A percentile compares a stretch with the other conserved stretches of the same genome.
Conservation (phyloP, 2,113 vertebrate genomes). For the Furnarius figulus region DNA sequence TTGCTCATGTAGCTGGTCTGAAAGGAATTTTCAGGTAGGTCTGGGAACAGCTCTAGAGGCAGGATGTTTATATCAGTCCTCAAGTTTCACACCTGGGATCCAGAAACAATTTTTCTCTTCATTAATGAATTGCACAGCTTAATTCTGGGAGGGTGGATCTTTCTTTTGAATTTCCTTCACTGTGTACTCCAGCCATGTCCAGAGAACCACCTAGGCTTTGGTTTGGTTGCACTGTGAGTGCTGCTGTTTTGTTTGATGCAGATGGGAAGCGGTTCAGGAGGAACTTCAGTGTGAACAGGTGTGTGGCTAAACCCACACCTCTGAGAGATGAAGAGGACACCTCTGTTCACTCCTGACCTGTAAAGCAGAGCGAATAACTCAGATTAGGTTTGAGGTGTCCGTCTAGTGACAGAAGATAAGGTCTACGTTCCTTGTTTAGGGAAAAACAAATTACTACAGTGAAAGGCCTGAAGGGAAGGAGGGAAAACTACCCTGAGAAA, state of each 20-base stretch:
- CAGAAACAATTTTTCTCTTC: neutral
- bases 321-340: neutral
- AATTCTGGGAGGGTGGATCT: neutral
- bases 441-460: neutral
- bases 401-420: conserved; percentile 6
- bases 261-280: neutral
- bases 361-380: neutral
- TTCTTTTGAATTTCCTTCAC: neutral
- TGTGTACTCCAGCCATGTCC: neutral
- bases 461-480: conserved; percentile 48
- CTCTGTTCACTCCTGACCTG: neutral
- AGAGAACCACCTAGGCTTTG: neutral
- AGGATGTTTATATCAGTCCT: neutral
- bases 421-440: neutral
- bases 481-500: neutral
- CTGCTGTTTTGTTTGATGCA: neutral
- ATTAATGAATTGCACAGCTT: neutral
- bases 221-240: neutral
- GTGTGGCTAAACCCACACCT: neutral
- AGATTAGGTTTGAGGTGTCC: neutral
- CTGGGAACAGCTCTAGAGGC: neutral
- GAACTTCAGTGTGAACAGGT: neutral
- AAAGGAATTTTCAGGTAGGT: neutral
- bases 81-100: neutral
- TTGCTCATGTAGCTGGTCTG: neutral